A percentile compares a stretch with the other conserved stretches of the same genome.
These are phyloP conservation scores for Diadumene lineata DNA, from an alignment of 92 coral and sea anemone species.

Conservation along the genomic window DNA sequence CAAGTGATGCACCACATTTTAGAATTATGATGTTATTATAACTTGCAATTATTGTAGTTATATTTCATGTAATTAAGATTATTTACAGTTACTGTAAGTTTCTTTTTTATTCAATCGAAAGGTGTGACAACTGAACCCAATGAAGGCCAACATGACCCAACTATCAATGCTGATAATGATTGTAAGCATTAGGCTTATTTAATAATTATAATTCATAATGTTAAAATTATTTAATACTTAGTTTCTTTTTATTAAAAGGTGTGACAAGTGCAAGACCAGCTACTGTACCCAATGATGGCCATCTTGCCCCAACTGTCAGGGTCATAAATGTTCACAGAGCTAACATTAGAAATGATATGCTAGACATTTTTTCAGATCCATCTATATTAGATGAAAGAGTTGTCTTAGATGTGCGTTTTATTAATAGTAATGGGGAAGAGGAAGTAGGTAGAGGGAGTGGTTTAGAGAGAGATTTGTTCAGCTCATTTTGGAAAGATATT, in stretches of 20 bases:
- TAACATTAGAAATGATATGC: slow-evolving; percentile 5
- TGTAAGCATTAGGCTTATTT: neutral
- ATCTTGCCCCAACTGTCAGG: neutral
- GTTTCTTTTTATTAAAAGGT: neutral
- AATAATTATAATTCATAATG: too few species aligned
- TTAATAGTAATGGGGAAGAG: slow-evolving; percentile 37
- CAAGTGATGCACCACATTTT: neutral
- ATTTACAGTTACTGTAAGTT: too few species aligned
- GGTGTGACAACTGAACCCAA: too few species aligned
- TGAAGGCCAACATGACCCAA: too few species aligned
- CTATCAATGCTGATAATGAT: too few species aligned
- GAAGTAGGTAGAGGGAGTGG: slow-evolving; percentile 50
- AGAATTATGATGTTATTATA: neutral
- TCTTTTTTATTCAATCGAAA: neutral
- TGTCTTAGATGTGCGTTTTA: slow-evolving; percentile 1
- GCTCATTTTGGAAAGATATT: slow-evolving; percentile 53
- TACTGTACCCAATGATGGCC: neutral
- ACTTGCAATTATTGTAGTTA: neutral
- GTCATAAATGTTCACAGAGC: slow-evolving; percentile 2
- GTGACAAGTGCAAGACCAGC: neutral
- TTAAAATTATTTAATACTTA: too few species aligned
- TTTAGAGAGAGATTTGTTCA: slow-evolving; percentile 32
- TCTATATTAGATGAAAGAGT: slow-evolving; percentile 7
- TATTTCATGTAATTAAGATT: neutral
- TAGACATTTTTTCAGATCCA: slow-evolving; percentile 8